Evolutionary conservation across 1,140 invertebrate species (phyloP).

Genomic region (Pogonus chalceus): DNA sequence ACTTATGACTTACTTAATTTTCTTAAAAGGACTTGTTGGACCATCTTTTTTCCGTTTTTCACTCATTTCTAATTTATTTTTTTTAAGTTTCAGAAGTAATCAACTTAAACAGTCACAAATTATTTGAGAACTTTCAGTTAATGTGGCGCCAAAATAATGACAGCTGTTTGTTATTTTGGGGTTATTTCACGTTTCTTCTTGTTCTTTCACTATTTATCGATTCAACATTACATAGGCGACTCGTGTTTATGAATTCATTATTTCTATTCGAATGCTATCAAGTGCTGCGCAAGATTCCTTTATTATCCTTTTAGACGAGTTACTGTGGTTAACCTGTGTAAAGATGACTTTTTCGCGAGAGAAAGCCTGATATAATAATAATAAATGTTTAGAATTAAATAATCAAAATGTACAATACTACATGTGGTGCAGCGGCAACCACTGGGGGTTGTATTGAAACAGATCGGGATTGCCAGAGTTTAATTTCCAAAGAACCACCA

Average conservation of each 20-base stretch:
- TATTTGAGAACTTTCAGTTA: no score
- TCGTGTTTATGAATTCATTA: neutral
- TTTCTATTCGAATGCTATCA: no score
- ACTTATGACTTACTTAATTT: neutral
- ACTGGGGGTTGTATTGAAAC: slow-evolving; percentile 39
- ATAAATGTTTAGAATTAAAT: neutral
- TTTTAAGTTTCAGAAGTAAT: no score
- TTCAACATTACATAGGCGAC: neutral
- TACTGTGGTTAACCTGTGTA: slow-evolving; percentile 5
- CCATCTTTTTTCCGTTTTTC: neutral
- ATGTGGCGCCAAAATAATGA: slow-evolving; percentile 2
- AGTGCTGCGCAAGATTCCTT: no score
- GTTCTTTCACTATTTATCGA: neutral
- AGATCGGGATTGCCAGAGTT: slow-evolving; percentile 39
- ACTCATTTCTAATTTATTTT: neutral
- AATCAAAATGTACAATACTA: slow-evolving; percentile 48
- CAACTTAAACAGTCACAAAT: no score
- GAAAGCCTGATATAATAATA: neutral
- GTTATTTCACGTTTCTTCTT: neutral
- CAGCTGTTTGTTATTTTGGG: neutral
- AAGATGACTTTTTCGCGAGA: neutral
- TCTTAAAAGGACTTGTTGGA: neutral
- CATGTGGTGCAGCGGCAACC: slow-evolving; percentile 47
- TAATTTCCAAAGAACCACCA: slow-evolving; percentile 45
- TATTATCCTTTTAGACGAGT: neutral